Evolutionary conservation across 2,113 vertebrate species (phyloP), one percentile per base, ranked within the genome.

Genomic region (Anas platyrhynchos): DNA sequence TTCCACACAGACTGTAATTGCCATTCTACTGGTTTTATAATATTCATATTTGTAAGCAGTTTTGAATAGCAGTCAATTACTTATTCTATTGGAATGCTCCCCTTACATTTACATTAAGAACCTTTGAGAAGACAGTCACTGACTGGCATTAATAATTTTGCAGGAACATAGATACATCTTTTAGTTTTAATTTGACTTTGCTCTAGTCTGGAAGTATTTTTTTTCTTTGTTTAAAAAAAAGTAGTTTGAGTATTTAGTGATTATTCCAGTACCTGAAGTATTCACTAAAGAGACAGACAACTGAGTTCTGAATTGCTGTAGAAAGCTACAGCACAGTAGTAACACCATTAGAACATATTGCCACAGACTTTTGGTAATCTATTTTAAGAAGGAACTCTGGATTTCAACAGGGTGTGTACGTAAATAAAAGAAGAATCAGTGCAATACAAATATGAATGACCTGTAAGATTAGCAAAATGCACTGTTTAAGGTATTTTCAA

Each of bases 1-100:
- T 93, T 94, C 92, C 13, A 83, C 32, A 81, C 66, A 95, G 74
- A 71, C 13, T 75, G 62, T 84, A 94, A 95, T 67, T 94, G 84
- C 71, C 72, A 85, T 91, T 96, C 52, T 71, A 46, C 52, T 65
- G 52, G 2, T 67, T 94, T 87, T 90, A 61, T 74, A 94, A 89
- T 86, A 88, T 65, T 81, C 61, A 43, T 83, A 61, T 95, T 88
- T 94, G 75, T 75, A 88, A 86, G 90, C 76, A 93, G 72, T 69
- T 82, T 79, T 88, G 75, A 92, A 83, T 41, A 92, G 50, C 61
- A 78, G 66, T 82, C 90, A 78, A 88, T 68, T 36, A 88, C 48
- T 67, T 84, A 21, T 56, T 83, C 54, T 55, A 76, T 87, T 69
- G 36, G 50, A 89, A 92, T n/a, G 44, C 18, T 82, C 67, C 48